These are phyloP conservation scores for Standfussiana lucernea DNA, from an alignment of 2,888 invertebrate species.

Conservation along the genomic window DNA sequence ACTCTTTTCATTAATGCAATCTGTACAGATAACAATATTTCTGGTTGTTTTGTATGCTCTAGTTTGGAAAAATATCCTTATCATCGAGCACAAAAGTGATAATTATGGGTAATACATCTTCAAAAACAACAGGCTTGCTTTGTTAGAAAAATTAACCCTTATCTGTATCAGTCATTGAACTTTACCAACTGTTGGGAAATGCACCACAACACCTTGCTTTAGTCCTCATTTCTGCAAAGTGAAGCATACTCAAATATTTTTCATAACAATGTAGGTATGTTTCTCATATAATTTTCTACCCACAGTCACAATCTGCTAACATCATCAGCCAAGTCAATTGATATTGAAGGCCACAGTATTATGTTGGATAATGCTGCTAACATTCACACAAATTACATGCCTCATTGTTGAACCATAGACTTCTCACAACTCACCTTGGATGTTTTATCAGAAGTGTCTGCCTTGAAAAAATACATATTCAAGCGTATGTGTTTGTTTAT, in stretches of 20 bases:
- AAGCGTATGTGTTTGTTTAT: slow-evolving; percentile 36
- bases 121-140: slow-evolving; percentile 2
- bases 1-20: slow-evolving; percentile 7
- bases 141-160: slow-evolving; percentile 14
- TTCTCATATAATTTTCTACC: slow-evolving; percentile 43
- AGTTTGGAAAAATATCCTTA: not conserved
- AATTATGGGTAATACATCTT: not conserved
- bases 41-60: not conserved
- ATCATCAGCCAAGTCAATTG: slow-evolving; percentile 66
- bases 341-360: slow-evolving; percentile 71
- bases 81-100: not conserved
- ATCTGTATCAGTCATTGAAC: slow-evolving; percentile 40
- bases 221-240: not conserved
- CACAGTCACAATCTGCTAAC: slow-evolving; percentile 47
- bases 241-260: slow-evolving; percentile 6
- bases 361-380: slow-evolving; percentile 66
- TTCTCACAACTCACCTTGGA: slow-evolving; percentile 67
- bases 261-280: slow-evolving; percentile 17
- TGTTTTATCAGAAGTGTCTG: slow-evolving; percentile 60
- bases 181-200: slow-evolving; percentile 14
- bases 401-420: slow-evolving; percentile 64
- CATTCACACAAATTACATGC: slow-evolving; percentile 68
- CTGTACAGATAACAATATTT: not conserved
- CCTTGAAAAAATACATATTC: slow-evolving; percentile 58
- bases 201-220: not conserved